phyloP scores from a whole-genome alignment of 2,113 vertebrate species.

The Hydrolagus affinis region DNA sequence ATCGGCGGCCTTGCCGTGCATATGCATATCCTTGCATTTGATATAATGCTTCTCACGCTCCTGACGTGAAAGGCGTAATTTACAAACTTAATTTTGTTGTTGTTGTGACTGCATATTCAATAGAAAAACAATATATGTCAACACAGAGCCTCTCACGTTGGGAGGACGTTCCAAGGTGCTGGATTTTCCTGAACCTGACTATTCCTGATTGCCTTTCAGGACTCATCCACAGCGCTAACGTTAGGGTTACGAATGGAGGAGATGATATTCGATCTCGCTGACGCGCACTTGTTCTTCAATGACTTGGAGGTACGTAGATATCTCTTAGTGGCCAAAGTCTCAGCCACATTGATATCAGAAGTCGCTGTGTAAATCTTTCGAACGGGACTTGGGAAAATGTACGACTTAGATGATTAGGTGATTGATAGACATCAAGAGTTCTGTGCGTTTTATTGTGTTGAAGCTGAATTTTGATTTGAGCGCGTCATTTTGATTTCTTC shows the following conservation, averaged over 20 bases:
- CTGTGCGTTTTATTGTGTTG: neutral
- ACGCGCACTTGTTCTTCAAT: conserved; percentile 96
- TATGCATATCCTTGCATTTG: too few relatives aligned
- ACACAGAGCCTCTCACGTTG: too few relatives aligned
- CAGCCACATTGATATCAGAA: neutral
- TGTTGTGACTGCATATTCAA: too few relatives aligned
- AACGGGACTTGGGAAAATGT: too few relatives aligned
- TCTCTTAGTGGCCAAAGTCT: too few relatives aligned
- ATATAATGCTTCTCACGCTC: too few relatives aligned
- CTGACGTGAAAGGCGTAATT: too few relatives aligned
- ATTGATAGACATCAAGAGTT: neutral
- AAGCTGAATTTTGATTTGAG: neutral
- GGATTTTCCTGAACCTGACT: neutral
- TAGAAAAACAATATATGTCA: too few relatives aligned
- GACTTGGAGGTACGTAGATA: conserved; percentile 75
- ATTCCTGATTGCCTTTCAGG: conserved; percentile 50
- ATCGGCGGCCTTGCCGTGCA: too few relatives aligned
- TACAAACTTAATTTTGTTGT: too few relatives aligned
- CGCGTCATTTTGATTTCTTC: neutral
- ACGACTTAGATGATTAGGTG: neutral
- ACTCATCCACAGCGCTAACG: conserved; percentile 82
- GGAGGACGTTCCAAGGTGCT: too few relatives aligned
- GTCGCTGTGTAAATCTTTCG: neutral
- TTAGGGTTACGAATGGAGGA: conserved; percentile 95
- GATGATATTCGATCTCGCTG: conserved; percentile 96